Base-by-base conservation (phyloP, 1,140 invertebrate genomes). In the Lanistes nyassanus region DNA sequence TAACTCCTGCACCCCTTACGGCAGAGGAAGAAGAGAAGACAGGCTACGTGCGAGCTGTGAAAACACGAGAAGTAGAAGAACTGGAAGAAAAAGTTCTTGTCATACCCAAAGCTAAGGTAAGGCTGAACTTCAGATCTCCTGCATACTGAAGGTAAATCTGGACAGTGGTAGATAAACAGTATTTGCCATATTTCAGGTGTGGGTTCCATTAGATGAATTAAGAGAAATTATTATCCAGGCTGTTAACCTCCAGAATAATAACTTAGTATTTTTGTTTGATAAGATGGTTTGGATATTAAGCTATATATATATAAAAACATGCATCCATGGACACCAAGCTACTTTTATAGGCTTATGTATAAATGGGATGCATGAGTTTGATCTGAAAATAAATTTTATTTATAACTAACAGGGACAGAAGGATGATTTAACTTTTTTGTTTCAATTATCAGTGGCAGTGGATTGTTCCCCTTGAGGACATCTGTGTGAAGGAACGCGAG, bases 401-500 rank as follows among this genome's bases (percentile, higher is more conserved):
- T 60, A 19, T 29, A 5, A 37, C 51, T 31, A 42, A 42, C 39
- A 13, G 39, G 13, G 39, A 42, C 5, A 42, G 39, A 42, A 13
- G 5, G 13, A 6, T 42, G 5, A 42, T 42, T 42, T 47, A 47
- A 47, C 19, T 1, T 47, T 60, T 42, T 19, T 51, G 55, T 73
- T 67, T 39, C 76, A 66, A 66, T 66, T 80, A 84, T 42, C 80
- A 89, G 87, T 87, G 87, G 82, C 78, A 85, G 65, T 87, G 88
- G 81, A 78, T 82, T 19, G 81, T 78, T 65, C 83, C 85, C 26
- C 80, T 90, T 36, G 79, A 88, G 65, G 86, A 89, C 75, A 74
- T 83, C n/a, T 78, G 72, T 19, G 85, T 86, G 29, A 85, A 82
- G 56, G 89, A 89, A 75, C 86, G 83, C 53, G 87, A 87, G 62